phyloP scores from a whole-genome alignment of 2,797 vertebrate genomes.

The Euphonia xanthogaster region DNA sequence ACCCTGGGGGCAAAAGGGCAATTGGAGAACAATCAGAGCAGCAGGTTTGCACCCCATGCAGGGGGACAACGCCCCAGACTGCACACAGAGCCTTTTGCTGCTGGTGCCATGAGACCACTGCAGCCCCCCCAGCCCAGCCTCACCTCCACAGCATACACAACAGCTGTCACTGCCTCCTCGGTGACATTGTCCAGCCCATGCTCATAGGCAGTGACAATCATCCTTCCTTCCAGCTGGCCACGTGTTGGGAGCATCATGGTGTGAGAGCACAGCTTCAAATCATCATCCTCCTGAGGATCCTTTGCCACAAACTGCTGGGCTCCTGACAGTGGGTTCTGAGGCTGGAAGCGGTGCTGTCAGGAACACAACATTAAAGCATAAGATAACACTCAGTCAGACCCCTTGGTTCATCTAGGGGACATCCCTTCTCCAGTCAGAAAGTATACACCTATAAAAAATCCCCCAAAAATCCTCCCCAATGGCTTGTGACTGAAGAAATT shows the following conservation, averaged over 20 bases:
- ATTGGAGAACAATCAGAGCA: background rate
- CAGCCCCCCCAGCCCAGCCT: conserved; percentile 5
- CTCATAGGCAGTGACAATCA: conserved; percentile 96
- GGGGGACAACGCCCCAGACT: too few species aligned
- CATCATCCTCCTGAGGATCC: conserved; percentile 90
- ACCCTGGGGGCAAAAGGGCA: background rate
- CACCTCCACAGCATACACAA: conserved; percentile 90
- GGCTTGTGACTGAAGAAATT: background rate
- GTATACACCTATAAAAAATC: background rate
- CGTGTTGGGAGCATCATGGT: conserved; percentile 92
- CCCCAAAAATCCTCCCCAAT: background rate
- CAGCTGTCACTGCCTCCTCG: conserved; percentile 87
- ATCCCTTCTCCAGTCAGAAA: background rate
- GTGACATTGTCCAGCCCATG: conserved; percentile 93
- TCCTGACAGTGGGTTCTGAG: conserved; percentile 90
- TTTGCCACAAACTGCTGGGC: conserved; percentile 91
- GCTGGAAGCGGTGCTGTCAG: conserved; percentile 93
- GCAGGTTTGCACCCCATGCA: background rate
- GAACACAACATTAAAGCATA: background rate
- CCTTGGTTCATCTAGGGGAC: background rate
- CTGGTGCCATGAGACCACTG: too few species aligned
- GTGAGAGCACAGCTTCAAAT: conserved; percentile 93
- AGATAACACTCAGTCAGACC: background rate
- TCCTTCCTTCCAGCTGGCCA: conserved; percentile 94
- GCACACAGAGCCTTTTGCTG: background rate